These are phyloP conservation scores for Bilobella aurantiaca DNA, from an alignment of 1,140 invertebrate species.

Conservation along the genomic window DNA sequence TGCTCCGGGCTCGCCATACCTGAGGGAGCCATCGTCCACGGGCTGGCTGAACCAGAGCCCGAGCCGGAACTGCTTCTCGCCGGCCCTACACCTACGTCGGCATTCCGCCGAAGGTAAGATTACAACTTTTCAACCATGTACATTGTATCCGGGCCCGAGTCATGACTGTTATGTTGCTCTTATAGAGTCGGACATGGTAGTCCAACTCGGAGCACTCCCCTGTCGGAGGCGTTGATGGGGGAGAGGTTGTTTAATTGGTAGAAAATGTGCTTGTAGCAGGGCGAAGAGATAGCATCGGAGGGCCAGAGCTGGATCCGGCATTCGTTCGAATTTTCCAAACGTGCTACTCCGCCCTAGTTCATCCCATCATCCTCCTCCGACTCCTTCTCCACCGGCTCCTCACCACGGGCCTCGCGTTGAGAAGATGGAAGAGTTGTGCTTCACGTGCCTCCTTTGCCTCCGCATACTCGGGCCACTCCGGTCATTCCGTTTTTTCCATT, in stretches of 20 bases:
- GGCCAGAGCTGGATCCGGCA: constrained; percentile 33
- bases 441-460: constrained; percentile 40
- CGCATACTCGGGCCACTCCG: constrained; percentile 36
- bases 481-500: constrained; percentile 34
- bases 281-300: constrained; percentile 33
- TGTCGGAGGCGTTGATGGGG: too few relatives aligned
- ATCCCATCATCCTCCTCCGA: constrained; percentile 50
- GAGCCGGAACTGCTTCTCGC: constrained; percentile 22
- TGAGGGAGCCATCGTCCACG: constrained; percentile 28
- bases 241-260: too few relatives aligned
- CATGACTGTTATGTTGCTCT: too few relatives aligned
- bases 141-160: too few relatives aligned
- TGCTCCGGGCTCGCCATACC: constrained; percentile 33
- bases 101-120: constrained; percentile 35
- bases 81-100: constrained; percentile 26
- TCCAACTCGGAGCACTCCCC: too few relatives aligned
- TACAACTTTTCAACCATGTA: too few relatives aligned
- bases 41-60: constrained; percentile 34
- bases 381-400: constrained; percentile 51
- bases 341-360: constrained; percentile 47
- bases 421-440: constrained; percentile 43
- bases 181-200: too few relatives aligned
- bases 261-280: constrained; percentile 27
- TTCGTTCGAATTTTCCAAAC: constrained; percentile 42
- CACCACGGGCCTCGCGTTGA: constrained; percentile 42